A percentile compares a stretch with the other conserved stretches of the same genome.
phyloP scores from a whole-genome alignment of 2,113 vertebrate species.

The Apteryx owenii region DNA sequence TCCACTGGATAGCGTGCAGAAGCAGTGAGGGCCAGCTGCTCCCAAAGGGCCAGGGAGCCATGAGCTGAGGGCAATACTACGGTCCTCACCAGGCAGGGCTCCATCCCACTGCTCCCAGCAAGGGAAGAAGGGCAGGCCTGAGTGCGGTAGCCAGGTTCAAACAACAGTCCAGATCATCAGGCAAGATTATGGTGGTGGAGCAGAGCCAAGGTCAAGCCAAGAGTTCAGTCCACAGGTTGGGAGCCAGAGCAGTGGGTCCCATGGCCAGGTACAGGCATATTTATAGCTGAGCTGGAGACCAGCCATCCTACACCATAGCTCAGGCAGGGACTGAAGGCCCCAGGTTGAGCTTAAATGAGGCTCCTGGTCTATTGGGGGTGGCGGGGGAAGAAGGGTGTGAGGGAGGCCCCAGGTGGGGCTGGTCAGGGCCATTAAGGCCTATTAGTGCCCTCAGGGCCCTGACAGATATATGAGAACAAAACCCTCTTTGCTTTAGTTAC shows the following conservation, averaged over 20 bases:
- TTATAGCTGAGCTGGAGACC: background rate
- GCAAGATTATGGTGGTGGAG: rapidly evolving
- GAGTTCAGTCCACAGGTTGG: too few species aligned
- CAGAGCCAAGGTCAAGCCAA: too few species aligned
- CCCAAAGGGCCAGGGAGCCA: background rate
- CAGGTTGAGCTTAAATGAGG: background rate
- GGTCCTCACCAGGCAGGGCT: background rate
- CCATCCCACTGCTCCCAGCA: background rate
- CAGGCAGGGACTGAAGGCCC: background rate
- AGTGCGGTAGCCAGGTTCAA: background rate
- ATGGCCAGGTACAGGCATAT: background rate
- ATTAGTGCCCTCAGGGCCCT: background rate
- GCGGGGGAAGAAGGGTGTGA: too few species aligned
- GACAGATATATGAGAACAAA: background rate
- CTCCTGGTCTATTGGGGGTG: too few species aligned
- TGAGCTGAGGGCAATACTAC: background rate
- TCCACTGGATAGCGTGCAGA: background rate
- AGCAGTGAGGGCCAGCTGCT: background rate
- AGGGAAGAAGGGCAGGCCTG: background rate
- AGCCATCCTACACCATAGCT: background rate
- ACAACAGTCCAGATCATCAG: background rate
- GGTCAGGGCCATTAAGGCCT: background rate
- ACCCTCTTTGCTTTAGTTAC: background rate
- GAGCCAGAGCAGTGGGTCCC: background rate
- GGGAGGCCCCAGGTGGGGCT: background rate